phyloP scores from a whole-genome alignment of 1,140 invertebrate genomes.

The Stegodyphus dumicola region DNA sequence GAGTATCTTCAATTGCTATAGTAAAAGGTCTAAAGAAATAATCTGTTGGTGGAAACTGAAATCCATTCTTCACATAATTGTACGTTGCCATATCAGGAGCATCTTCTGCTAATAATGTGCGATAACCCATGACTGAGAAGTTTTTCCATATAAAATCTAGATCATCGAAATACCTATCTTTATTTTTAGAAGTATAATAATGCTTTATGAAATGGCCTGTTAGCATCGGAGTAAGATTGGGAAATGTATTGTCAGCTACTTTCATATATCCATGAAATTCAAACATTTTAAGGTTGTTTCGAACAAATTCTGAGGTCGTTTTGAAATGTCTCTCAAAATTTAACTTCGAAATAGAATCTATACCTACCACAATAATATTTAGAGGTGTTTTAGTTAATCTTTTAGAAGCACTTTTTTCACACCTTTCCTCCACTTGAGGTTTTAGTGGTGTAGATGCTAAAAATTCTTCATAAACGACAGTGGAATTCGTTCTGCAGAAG shows the following conservation, averaged over 20 bases:
- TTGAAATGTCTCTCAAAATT: slow-evolving; percentile 73
- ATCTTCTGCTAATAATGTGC: slow-evolving; percentile 84
- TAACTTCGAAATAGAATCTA: slow-evolving; percentile 74
- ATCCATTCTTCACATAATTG: slow-evolving; percentile 83
- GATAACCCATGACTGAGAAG: slow-evolving; percentile 66
- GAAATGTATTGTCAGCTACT: slow-evolving; percentile 70
- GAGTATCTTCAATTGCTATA: slow-evolving; percentile 39
- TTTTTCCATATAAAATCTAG: slow-evolving; percentile 58
- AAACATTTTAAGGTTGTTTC: slow-evolving; percentile 65
- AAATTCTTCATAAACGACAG: slow-evolving; percentile 7
- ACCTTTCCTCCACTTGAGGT: background rate
- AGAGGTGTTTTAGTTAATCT: background rate
- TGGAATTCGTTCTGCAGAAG: background rate
- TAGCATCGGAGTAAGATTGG: slow-evolving; percentile 69
- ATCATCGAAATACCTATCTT: slow-evolving; percentile 36
- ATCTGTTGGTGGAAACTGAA: slow-evolving; percentile 80
- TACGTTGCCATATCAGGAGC: slow-evolving; percentile 79
- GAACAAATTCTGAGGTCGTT: slow-evolving; percentile 69
- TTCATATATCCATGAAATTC: slow-evolving; percentile 68
- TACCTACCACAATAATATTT: slow-evolving; percentile 71
- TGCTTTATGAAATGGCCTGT: slow-evolving; percentile 64
- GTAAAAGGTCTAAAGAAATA: slow-evolving; percentile 83
- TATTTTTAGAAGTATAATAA: slow-evolving; percentile 32
- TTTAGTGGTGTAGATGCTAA: slow-evolving; percentile 32
- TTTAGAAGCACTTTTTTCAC: background rate